These are phyloP conservation scores for Phocides pigmalion DNA, from an alignment of 1,140 invertebrate species.

Conservation along the genomic window DNA sequence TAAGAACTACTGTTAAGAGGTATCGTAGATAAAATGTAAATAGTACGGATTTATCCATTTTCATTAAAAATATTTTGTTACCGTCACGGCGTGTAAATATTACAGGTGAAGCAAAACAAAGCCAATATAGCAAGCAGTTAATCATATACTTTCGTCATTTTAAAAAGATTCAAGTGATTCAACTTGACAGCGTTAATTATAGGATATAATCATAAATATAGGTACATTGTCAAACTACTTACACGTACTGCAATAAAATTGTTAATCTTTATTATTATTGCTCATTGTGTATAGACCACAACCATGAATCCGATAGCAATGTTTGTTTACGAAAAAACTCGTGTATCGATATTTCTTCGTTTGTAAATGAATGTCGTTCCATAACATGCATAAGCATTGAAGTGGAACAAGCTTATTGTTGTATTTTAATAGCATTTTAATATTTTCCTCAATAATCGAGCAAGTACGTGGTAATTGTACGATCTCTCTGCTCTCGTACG, in stretches of 20 bases:
- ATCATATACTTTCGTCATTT: too few relatives aligned
- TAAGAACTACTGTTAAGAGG: too few relatives aligned
- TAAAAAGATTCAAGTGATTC: too few relatives aligned
- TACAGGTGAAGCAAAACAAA: too few relatives aligned
- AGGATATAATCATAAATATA: background rate
- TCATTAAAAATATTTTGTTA: too few relatives aligned
- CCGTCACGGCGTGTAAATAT: too few relatives aligned
- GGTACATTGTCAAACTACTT: constrained; percentile 14
- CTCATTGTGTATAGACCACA: constrained; percentile 26
- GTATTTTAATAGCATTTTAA: background rate
- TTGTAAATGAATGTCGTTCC: background rate
- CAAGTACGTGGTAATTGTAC: background rate
- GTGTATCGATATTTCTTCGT: constrained; percentile 1
- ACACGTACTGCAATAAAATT: constrained; percentile 7
- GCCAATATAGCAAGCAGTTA: too few relatives aligned
- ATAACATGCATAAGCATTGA: background rate
- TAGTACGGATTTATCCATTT: too few relatives aligned
- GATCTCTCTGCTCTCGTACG: too few relatives aligned
- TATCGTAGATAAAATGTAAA: too few relatives aligned
- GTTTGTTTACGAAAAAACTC: background rate
- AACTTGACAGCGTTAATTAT: too few relatives aligned
- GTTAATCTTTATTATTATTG: constrained; percentile 25
- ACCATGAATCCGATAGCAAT: constrained; percentile 1
- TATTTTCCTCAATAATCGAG: background rate
- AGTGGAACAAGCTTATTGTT: background rate